Conservation (phyloP, 2,888 invertebrate genomes). For the Epirrhoe alternata region DNA sequence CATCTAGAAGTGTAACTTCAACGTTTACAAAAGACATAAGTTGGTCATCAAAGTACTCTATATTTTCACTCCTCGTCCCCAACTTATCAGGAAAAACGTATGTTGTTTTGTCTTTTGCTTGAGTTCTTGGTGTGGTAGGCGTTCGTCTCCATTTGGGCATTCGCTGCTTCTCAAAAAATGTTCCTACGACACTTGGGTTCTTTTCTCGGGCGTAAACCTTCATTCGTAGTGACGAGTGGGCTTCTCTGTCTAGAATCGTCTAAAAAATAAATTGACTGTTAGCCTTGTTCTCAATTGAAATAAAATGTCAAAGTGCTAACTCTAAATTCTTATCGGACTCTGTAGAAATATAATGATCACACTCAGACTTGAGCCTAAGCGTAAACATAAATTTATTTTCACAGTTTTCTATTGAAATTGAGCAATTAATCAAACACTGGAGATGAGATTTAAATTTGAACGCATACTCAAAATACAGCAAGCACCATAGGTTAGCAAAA, state of each 20-base stretch:
- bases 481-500: background rate
- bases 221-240: slow-evolving; percentile 89
- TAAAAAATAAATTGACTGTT: slow-evolving; percentile 54
- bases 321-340: too few relatives aligned
- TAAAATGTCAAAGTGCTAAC: background rate
- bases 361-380: too few relatives aligned
- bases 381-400: too few relatives aligned
- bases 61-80: slow-evolving; percentile 71
- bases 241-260: slow-evolving; percentile 91
- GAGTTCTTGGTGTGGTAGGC: slow-evolving; percentile 56
- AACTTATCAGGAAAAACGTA: slow-evolving; percentile 79
- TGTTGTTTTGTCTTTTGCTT: slow-evolving; percentile 71
- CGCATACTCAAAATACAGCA: background rate
- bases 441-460: too few relatives aligned
- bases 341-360: too few relatives aligned
- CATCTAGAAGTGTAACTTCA: slow-evolving; percentile 93
- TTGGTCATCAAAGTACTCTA: slow-evolving; percentile 76
- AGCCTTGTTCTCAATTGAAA: background rate
- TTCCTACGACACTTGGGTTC: slow-evolving; percentile 87
- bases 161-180: slow-evolving; percentile 71
- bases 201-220: slow-evolving; percentile 92
- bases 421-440: too few relatives aligned
- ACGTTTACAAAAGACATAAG: slow-evolving; percentile 87
- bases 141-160: slow-evolving; percentile 72
- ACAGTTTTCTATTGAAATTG: too few relatives aligned